phyloP scores from a whole-genome alignment of 2,797 vertebrate genomes.

The Sebastiscus albofasciatus region DNA sequence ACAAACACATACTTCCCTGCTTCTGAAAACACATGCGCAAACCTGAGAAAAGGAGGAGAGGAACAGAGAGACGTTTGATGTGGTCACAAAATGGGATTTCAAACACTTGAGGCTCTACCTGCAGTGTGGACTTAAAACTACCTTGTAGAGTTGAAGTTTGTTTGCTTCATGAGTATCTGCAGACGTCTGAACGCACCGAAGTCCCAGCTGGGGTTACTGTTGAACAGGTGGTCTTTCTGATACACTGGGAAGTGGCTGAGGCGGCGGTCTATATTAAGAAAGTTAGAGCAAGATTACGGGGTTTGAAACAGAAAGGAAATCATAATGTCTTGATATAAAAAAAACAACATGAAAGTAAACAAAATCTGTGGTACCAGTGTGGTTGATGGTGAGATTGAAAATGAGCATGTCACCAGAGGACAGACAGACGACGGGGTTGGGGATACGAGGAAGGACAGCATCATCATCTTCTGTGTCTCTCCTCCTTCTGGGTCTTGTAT shows the following conservation, averaged over 20 bases:
- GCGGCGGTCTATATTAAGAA: slow-evolving; percentile 78
- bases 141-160: slow-evolving; percentile 88
- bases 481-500: slow-evolving; percentile 50
- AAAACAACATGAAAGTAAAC: background rate
- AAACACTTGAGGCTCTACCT: background rate
- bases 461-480: slow-evolving; percentile 42
- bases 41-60: slow-evolving; percentile 76
- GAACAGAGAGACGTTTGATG: background rate
- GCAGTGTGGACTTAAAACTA: slow-evolving; percentile 37
- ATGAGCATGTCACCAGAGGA: slow-evolving; percentile 86
- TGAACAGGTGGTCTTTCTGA: slow-evolving; percentile 93
- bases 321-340: background rate
- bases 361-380: slow-evolving; percentile 68
- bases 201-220: slow-evolving; percentile 93
- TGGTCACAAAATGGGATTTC: background rate
- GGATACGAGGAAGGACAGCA: slow-evolving; percentile 79
- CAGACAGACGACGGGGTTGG: slow-evolving; percentile 91
- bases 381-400: slow-evolving; percentile 88
- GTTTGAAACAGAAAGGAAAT: background rate
- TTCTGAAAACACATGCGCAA: slow-evolving; percentile 91
- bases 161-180: slow-evolving; percentile 87
- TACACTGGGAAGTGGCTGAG: slow-evolving; percentile 93
- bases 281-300: background rate
- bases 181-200: slow-evolving; percentile 91
- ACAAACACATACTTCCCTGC: slow-evolving; percentile 89